A percentile compares a stretch with the other conserved stretches of the same genome.
These are phyloP conservation scores for Epirrita christyi DNA, from an alignment of 2,888 invertebrate species.

Conservation along the genomic window DNA sequence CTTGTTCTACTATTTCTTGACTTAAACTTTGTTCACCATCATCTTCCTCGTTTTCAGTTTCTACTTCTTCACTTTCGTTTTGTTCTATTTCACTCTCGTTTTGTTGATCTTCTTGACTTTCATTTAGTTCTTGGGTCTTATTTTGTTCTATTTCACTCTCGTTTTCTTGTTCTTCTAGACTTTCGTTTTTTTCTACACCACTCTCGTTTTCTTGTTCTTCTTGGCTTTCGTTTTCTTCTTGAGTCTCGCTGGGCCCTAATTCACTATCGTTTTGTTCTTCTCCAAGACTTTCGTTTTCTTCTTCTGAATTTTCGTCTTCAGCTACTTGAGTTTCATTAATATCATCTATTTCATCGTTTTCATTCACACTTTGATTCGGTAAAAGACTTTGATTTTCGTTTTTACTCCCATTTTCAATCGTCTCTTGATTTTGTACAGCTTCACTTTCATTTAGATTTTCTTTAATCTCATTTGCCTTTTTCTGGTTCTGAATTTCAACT, in stretches of 20 bases:
- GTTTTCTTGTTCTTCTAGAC: conserved; percentile 13
- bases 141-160: conserved; percentile 23
- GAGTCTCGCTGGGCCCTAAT: too few species aligned
- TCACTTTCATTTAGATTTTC: conserved; percentile 15
- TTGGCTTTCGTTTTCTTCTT: conserved; percentile 21
- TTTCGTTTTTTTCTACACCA: conserved; percentile 24
- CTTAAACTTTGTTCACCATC: conserved; percentile 29
- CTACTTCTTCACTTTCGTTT: conserved; percentile 17
- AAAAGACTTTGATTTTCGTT: neutral
- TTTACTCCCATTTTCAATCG: conserved; percentile 9
- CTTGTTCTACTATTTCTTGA: conserved; percentile 24
- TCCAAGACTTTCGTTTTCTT: conserved; percentile 21
- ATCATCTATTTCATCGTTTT: conserved; percentile 14
- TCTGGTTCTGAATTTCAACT: neutral
- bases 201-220: conserved; percentile 17
- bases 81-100: conserved; percentile 17
- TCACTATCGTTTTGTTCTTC: conserved; percentile 6
- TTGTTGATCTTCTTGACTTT: conserved; percentile 21
- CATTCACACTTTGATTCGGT: neutral
- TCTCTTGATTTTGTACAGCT: conserved; percentile 1
- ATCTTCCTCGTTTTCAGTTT: conserved; percentile 21
- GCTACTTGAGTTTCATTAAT: conserved; percentile 21
- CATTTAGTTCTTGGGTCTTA: conserved; percentile 24
- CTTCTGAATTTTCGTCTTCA: conserved; percentile 24
- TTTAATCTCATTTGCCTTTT: neutral